These are phyloP conservation scores for Stenurella melanura DNA, from an alignment of 2,888 invertebrate species.

Conservation along the genomic window DNA sequence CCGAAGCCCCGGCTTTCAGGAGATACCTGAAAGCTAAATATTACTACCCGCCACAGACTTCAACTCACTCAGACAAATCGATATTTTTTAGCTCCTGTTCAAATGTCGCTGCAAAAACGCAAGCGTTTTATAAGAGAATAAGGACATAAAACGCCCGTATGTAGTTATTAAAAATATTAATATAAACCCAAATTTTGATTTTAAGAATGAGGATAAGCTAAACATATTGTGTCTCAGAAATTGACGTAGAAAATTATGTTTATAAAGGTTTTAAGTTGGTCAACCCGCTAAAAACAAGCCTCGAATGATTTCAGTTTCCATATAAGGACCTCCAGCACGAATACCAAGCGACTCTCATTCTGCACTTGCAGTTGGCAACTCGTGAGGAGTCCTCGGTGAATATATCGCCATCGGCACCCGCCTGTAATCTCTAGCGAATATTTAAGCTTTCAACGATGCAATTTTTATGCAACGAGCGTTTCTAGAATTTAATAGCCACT, in stretches of 20 bases:
- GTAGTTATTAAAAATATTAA: too few relatives aligned
- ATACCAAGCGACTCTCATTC: slow-evolving; percentile 3
- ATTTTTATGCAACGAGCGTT: slow-evolving; percentile 33
- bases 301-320: slow-evolving; percentile 24
- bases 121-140: too few relatives aligned
- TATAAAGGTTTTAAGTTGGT: background rate
- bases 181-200: background rate
- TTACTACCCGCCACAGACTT: slow-evolving; percentile 39
- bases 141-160: too few relatives aligned
- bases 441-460: slow-evolving; percentile 24
- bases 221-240: background rate
- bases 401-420: slow-evolving; percentile 15
- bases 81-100: slow-evolving; percentile 7
- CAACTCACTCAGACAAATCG: slow-evolving; percentile 29
- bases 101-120: background rate
- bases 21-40: slow-evolving; percentile 41
- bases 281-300: background rate
- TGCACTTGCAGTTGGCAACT: slow-evolving; percentile 37
- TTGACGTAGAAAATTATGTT: background rate
- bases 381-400: slow-evolving; percentile 28
- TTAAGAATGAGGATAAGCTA: background rate
- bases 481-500: slow-evolving; percentile 30
- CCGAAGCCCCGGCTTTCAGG: slow-evolving; percentile 34
- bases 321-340: slow-evolving; percentile 13
- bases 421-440: slow-evolving; percentile 9